Conservation (phyloP, 2,113 vertebrate species). For the Pedetes capensis region DNA sequence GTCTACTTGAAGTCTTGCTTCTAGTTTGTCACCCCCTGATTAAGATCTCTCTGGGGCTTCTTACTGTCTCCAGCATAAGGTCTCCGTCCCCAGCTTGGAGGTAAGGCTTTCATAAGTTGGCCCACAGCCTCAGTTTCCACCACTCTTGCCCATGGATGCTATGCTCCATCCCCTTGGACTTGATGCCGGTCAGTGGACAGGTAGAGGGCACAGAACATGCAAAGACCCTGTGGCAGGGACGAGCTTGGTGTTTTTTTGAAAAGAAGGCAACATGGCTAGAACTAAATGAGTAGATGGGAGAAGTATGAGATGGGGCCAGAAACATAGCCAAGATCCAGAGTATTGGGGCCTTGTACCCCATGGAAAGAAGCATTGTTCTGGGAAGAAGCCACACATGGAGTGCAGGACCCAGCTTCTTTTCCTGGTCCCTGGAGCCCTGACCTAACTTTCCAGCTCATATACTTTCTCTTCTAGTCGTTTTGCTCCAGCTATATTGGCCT, state of each 20-base stretch:
- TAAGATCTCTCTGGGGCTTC: neutral
- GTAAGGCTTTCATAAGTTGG: neutral
- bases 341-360: accelerated
- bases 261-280: neutral
- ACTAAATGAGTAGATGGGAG: too few species aligned
- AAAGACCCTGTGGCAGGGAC: neutral
- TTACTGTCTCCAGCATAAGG: neutral
- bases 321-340: neutral
- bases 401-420: neutral
- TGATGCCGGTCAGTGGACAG: neutral
- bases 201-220: neutral
- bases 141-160: accelerated
- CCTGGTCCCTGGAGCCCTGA: neutral
- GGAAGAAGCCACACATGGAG: neutral
- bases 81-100: neutral
- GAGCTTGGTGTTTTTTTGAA: neutral
- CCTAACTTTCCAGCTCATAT: neutral
- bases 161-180: neutral
- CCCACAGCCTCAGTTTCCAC: neutral
- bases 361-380: neutral
- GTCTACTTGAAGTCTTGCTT: neutral
- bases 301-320: too few species aligned
- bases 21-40: too few species aligned
- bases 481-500: too few species aligned
- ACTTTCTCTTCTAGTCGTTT: too few species aligned